phyloP scores from a whole-genome alignment of 2,888 invertebrate species.

The Spodoptera littoralis region DNA sequence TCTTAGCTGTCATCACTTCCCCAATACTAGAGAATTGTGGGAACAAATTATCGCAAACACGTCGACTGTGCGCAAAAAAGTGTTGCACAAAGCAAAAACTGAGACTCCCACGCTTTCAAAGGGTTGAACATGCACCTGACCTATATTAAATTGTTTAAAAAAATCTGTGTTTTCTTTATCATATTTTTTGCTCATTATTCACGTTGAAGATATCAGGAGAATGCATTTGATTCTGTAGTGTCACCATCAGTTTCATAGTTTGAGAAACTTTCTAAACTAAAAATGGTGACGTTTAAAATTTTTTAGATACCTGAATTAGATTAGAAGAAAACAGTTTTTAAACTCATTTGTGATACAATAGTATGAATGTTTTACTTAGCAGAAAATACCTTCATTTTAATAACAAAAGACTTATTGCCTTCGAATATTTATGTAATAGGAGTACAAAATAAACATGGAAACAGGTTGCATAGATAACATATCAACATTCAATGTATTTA shows the following conservation, averaged over 20 bases:
- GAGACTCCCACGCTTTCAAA: constrained; percentile 86
- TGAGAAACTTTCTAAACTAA: background rate
- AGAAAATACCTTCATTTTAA: background rate
- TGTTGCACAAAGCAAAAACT: constrained; percentile 79
- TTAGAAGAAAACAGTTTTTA: no score
- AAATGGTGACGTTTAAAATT: background rate
- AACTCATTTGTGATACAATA: no score
- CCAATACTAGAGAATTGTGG: constrained; percentile 80
- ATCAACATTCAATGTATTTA: constrained; percentile 46
- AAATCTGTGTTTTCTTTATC: constrained; percentile 77
- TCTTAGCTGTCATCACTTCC: constrained; percentile 86
- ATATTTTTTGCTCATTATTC: constrained; percentile 84
- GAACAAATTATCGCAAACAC: constrained; percentile 89
- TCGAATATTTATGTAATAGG: constrained; percentile 10
- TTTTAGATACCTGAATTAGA: no score
- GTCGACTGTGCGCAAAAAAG: constrained; percentile 77
- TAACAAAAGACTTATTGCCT: background rate
- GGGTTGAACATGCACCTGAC: constrained; percentile 88
- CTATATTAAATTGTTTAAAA: constrained; percentile 82
- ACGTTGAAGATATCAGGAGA: constrained; percentile 72
- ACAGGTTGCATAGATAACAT: constrained; percentile 48
- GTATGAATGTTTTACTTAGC: background rate
- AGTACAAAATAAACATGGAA: constrained; percentile 15
- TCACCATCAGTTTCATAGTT: constrained; percentile 58
- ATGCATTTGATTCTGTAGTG: constrained; percentile 70